Conservation (phyloP, 2,113 vertebrate species). For the Pelecanus crispus region DNA sequence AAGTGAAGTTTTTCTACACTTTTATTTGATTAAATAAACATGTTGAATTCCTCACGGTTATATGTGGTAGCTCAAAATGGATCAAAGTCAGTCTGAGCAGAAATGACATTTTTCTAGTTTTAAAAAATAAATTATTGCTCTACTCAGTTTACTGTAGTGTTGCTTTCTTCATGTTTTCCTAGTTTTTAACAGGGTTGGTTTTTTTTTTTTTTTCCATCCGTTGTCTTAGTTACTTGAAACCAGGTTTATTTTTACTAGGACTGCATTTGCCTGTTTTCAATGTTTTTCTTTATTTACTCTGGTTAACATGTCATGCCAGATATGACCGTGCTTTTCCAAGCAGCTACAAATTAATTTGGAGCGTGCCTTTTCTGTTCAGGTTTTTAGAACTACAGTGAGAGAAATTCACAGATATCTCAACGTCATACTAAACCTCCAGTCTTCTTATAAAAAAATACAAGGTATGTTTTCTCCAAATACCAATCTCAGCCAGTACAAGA, state of each 20-base stretch:
- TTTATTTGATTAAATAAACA: not conserved
- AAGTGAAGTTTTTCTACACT: not conserved
- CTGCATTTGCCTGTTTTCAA: not conserved
- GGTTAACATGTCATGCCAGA: not conserved
- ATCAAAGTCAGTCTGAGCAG: not conserved
- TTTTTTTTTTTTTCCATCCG: fast-evolving
- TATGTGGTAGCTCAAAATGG: not conserved
- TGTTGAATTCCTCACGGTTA: not conserved
- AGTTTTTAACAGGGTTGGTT: not conserved
- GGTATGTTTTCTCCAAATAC: not conserved
- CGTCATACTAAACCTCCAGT: not conserved
- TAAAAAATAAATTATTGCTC: not conserved
- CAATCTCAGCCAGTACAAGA: not conserved
- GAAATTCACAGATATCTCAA: not conserved
- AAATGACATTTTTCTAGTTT: not conserved
- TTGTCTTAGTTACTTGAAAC: not conserved
- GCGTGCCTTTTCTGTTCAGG: not conserved
- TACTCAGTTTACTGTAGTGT: not conserved
- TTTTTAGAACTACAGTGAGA: not conserved
- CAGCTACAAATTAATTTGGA: not conserved
- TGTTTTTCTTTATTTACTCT: not conserved
- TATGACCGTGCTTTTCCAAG: not conserved
- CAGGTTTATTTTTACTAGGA: not conserved
- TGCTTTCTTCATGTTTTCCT: not conserved
- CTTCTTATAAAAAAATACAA: not conserved